Evolutionary conservation across 2,888 invertebrate genomes (phyloP).

Genomic region (Tethea ocularis): DNA sequence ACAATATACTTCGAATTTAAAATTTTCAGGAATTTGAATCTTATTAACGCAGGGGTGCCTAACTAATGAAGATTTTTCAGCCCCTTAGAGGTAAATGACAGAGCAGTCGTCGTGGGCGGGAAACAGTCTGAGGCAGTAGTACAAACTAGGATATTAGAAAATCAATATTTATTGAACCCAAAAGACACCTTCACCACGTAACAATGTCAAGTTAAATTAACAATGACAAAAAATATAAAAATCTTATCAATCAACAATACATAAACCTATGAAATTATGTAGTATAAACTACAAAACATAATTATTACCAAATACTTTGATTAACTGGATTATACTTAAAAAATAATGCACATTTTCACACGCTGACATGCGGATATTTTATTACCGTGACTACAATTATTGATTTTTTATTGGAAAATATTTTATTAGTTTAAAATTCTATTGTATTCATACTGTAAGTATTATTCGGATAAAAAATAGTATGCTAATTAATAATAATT

Average conservation of each 20-base stretch:
- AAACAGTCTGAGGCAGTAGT: background rate
- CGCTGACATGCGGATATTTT: background rate
- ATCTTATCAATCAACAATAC: slow-evolving; percentile 16
- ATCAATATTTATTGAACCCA: slow-evolving; percentile 47
- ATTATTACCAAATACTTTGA: background rate
- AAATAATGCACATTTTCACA: background rate
- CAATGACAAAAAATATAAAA: slow-evolving; percentile 34
- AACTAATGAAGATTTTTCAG: too few species aligned
- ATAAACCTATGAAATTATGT: slow-evolving; percentile 5
- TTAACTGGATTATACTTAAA: background rate
- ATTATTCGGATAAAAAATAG: background rate
- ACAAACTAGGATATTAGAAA: background rate
- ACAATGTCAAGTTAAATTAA: slow-evolving; percentile 31
- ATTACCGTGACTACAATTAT: background rate
- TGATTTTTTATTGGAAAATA: background rate
- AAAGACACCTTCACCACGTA: slow-evolving; percentile 56
- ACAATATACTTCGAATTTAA: too few species aligned
- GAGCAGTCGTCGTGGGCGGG: too few species aligned
- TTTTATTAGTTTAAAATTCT: background rate
- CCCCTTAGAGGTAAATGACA: too few species aligned
- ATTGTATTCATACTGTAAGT: background rate
- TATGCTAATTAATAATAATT: background rate
- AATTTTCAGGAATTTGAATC: too few species aligned
- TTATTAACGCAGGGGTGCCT: too few species aligned
- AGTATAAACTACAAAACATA: background rate